Evolutionary conservation across 2,888 invertebrate species (phyloP).

Genomic region (Drosophila merina): DNA sequence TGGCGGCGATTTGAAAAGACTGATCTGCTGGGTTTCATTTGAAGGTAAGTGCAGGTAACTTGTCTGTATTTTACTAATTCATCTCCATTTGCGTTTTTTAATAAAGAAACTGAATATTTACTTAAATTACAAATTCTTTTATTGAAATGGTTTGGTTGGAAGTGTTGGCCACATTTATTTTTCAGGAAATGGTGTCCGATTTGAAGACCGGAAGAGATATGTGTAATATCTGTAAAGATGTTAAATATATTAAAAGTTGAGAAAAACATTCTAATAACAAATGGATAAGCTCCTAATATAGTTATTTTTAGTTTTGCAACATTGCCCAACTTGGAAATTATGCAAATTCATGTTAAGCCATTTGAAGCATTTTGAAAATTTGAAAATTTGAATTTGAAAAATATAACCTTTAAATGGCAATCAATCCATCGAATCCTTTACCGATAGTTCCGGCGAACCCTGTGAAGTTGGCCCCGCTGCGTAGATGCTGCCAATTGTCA

Average conservation of each 20-base stretch:
- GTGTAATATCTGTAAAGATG: too few species aligned
- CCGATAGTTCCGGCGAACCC: constrained; percentile 4
- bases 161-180: not conserved
- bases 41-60: constrained; percentile 60
- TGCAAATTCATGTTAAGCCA: not conserved
- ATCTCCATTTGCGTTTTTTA: constrained; percentile 8
- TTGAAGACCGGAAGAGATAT: not conserved
- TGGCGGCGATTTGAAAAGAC: constrained; percentile 33
- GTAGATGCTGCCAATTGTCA: not conserved
- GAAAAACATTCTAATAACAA: too few species aligned
- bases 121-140: not conserved
- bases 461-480: constrained; percentile 10
- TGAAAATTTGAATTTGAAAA: not conserved
- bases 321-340: too few species aligned
- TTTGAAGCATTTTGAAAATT: not conserved
- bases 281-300: too few species aligned
- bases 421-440: not conserved
- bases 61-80: constrained; percentile 7
- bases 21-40: constrained; percentile 2
- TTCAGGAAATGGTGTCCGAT: not conserved
- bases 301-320: too few species aligned
- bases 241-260: too few species aligned
- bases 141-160: not conserved
- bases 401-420: not conserved
- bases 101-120: constrained; percentile 9